A percentile compares a stretch with the other conserved stretches of the same genome.
phyloP scores from a whole-genome alignment of 2,888 invertebrate species.

The Callinectes sapidus region DNA sequence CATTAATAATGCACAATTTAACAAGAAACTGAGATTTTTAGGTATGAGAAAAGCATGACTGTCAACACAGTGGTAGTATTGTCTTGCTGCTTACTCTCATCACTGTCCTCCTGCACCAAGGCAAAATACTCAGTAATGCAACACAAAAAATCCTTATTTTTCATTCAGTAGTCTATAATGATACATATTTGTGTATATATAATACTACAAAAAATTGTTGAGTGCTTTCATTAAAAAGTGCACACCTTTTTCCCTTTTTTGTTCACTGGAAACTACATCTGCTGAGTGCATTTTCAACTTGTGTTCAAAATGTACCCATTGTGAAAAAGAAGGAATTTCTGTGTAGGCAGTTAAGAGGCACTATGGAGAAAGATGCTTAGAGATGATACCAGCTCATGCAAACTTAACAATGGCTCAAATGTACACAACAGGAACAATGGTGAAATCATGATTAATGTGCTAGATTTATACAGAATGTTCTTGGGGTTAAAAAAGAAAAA shows the following conservation, averaged over 20 bases:
- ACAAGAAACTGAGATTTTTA: neutral
- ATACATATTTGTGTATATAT: neutral
- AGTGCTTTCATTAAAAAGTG: neutral
- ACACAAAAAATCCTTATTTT: neutral
- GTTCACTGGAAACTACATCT: neutral
- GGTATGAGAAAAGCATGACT: neutral
- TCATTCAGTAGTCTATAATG: neutral
- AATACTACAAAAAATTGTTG: neutral
- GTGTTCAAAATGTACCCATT: neutral
- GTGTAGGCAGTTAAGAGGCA: neutral
- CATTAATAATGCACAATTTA: neutral
- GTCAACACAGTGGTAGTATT: neutral
- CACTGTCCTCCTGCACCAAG: neutral
- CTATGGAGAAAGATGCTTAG: neutral
- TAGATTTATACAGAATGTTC: neutral
- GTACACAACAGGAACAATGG: neutral
- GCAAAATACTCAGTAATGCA: neutral
- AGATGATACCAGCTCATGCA: neutral
- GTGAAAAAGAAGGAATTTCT: neutral
- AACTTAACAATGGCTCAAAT: slow-evolving; percentile 1
- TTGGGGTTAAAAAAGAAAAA: neutral
- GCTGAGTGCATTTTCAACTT: neutral
- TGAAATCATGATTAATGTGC: neutral
- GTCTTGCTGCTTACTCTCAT: neutral
- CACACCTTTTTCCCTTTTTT: neutral